Conservation (phyloP, 2,113 vertebrate genomes). For the Forbesichthys papilliferus region DNA sequence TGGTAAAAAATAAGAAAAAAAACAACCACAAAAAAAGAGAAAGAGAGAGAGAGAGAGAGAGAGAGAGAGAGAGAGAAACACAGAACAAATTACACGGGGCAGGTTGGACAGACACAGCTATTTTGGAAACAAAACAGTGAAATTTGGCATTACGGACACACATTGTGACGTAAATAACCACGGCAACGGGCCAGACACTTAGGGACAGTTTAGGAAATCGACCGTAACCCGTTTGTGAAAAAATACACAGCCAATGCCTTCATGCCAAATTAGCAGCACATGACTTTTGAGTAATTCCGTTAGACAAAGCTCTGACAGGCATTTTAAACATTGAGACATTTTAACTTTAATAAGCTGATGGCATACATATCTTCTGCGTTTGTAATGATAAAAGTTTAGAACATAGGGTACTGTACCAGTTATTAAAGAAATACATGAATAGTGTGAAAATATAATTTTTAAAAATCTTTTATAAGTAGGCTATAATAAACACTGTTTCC, state of each 20-base stretch:
- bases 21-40: constrained; percentile 45
- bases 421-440: neutral
- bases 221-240: constrained; percentile 58
- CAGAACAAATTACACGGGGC: constrained; percentile 76
- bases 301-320: neutral
- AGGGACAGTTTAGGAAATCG: constrained; percentile 60
- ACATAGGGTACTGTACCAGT: neutral
- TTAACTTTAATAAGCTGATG: neutral
- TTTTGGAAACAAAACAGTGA: constrained; percentile 75
- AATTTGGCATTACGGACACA: constrained; percentile 64
- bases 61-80: constrained; percentile 28
- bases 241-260: constrained; percentile 46
- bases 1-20: constrained; percentile 74
- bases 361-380: neutral
- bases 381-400: neutral
- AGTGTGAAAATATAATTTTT: neutral
- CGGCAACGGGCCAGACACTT: constrained; percentile 54
- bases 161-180: constrained; percentile 37
- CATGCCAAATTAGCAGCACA: constrained; percentile 41
- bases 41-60: constrained; percentile 11
- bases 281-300: neutral
- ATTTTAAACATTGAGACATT: too few relatives aligned
- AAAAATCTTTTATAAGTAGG: too few relatives aligned
- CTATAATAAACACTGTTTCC: neutral
- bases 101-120: constrained; percentile 72